Conservation (phyloP, 2,113 vertebrate species). For the Stegostoma tigrinum region DNA sequence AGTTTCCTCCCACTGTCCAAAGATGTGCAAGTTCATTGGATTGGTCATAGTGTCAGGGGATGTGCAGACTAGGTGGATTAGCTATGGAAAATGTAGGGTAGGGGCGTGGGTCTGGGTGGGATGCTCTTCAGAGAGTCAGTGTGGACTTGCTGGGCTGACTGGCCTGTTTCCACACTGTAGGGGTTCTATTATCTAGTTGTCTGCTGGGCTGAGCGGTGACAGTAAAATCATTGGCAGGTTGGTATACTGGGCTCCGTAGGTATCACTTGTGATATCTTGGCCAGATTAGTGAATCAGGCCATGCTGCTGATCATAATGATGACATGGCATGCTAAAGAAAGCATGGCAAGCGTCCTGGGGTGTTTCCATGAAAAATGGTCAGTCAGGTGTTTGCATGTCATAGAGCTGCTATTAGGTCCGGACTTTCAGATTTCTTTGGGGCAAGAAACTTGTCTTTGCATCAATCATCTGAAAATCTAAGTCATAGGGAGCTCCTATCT, state of each 20-base stretch:
- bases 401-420: neutral
- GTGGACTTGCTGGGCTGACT: no score
- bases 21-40: no score
- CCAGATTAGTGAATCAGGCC: neutral
- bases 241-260: neutral
- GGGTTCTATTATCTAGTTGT: neutral
- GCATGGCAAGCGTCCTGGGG: neutral
- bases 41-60: no score
- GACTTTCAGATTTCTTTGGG: neutral
- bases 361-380: neutral
- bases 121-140: no score
- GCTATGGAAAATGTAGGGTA: no score
- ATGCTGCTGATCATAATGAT: neutral
- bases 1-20: no score
- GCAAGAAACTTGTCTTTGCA: neutral
- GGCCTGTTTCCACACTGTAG: no score
- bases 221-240: neutral
- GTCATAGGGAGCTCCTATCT: neutral
- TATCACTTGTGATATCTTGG: neutral
- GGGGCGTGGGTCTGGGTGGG: no score
- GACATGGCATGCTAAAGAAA: neutral
- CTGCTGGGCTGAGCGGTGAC: neutral
- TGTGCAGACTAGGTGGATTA: no score
- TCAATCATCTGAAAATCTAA: neutral
- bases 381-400: neutral